Conservation (phyloP, 2,797 vertebrate genomes). For the Masticophis lateralis region DNA sequence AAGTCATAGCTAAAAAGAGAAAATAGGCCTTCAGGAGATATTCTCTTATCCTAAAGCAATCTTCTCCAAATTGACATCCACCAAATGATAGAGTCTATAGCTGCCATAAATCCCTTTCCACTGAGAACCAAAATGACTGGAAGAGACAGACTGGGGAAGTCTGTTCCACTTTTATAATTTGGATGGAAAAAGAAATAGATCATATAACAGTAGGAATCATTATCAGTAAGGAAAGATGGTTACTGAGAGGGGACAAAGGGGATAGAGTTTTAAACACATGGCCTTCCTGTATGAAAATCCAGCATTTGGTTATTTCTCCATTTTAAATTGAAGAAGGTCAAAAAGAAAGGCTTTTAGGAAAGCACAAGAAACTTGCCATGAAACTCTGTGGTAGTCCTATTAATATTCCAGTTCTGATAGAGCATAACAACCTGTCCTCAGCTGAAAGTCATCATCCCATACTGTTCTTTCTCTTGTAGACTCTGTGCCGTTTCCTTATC, state of each 20-base stretch:
- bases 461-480: not conserved
- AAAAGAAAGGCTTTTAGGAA: not conserved
- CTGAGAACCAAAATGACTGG: not conserved
- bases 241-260: not conserved
- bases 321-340: slow-evolving; percentile 28
- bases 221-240: not conserved
- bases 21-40: not conserved
- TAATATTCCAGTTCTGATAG: slow-evolving; percentile 15
- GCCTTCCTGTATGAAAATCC: not conserved
- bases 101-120: not conserved
- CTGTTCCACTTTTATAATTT: slow-evolving; percentile 4
- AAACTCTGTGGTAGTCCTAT: not conserved
- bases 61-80: not conserved
- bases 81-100: not conserved
- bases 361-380: not conserved
- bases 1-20: not conserved
- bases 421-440: not conserved
- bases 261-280: slow-evolving; percentile 27
- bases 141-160: not conserved
- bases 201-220: slow-evolving; percentile 14
- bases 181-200: slow-evolving; percentile 23
- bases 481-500: not conserved
- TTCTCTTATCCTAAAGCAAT: not conserved
- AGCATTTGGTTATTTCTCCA: not conserved
- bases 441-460: slow-evolving; percentile 17